phyloP scores from a whole-genome alignment of 1,140 invertebrate species.

The Monomorium pharaonis region DNA sequence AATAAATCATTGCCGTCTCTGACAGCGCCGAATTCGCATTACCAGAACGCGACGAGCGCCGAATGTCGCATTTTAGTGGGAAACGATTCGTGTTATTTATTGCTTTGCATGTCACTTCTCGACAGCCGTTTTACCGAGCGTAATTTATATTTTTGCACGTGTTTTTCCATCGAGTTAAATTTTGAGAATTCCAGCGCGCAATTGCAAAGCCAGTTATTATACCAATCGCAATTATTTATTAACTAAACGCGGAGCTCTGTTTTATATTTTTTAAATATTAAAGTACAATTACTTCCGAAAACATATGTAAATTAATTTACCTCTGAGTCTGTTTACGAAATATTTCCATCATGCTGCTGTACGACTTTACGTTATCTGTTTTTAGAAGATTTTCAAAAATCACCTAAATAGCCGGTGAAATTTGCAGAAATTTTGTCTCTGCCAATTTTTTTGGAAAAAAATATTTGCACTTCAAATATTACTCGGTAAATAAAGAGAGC shows the following conservation, averaged over 20 bases:
- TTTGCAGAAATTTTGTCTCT: background rate
- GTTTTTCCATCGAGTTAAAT: background rate
- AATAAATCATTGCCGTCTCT: constrained; percentile 49
- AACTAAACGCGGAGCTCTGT: background rate
- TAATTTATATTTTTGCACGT: background rate
- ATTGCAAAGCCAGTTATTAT: background rate
- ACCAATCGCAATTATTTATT: background rate
- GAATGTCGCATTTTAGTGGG: constrained; percentile 13
- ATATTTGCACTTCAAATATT: background rate
- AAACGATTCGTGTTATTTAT: constrained; percentile 26
- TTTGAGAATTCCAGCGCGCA: background rate
- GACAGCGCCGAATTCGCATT: constrained; percentile 38
- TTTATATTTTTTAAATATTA: background rate
- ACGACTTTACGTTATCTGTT: background rate
- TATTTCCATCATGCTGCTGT: background rate
- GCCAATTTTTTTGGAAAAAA: background rate
- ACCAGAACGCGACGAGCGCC: background rate
- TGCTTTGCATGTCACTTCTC: background rate
- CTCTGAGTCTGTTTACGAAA: background rate
- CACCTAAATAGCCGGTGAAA: background rate
- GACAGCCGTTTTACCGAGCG: background rate
- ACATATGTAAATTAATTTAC: background rate
- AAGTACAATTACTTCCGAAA: background rate
- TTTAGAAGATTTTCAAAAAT: background rate
- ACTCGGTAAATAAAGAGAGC: background rate